Evolutionary conservation across 2,888 invertebrate species (phyloP).

Genomic region (Leucophora obtusa): DNA sequence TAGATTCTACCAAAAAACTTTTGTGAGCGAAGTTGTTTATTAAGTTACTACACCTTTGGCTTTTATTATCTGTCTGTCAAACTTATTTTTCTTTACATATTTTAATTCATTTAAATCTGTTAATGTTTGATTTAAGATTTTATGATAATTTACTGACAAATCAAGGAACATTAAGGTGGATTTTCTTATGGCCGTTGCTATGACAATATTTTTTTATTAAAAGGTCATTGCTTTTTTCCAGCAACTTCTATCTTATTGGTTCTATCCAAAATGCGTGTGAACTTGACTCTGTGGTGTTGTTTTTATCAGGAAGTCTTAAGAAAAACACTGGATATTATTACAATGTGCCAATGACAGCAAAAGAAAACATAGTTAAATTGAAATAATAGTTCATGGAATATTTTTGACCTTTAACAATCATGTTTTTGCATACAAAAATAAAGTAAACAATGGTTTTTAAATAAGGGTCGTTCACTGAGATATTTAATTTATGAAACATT

Average conservation of each 20-base stretch:
- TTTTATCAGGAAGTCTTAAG: slow-evolving; percentile 45
- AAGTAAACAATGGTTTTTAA: slow-evolving; percentile 13
- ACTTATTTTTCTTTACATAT: slow-evolving; percentile 1
- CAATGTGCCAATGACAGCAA: slow-evolving; percentile 10
- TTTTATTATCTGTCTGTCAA: background rate
- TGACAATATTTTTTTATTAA: slow-evolving; percentile 27
- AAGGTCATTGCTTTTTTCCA: slow-evolving; percentile 37
- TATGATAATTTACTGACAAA: slow-evolving; percentile 33
- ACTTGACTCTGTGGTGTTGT: slow-evolving; percentile 17
- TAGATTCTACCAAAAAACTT: too few species aligned
- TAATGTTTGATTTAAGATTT: slow-evolving; percentile 18
- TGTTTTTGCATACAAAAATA: slow-evolving; percentile 25
- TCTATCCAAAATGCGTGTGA: slow-evolving; percentile 26
- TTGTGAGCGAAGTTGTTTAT: background rate
- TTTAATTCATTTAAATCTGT: slow-evolving; percentile 21
- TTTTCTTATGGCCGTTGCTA: slow-evolving; percentile 1
- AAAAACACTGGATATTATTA: slow-evolving; percentile 4
- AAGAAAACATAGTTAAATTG: slow-evolving; percentile 6
- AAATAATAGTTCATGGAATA: background rate
- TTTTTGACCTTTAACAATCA: slow-evolving; percentile 43
- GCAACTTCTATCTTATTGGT: background rate
- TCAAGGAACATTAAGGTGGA: slow-evolving; percentile 22
- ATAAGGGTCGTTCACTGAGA: slow-evolving; percentile 2
- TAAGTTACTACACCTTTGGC: background rate
- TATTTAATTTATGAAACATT: background rate